phyloP scores from a whole-genome alignment of 2,888 invertebrate species.

The Euphydryas editha region DNA sequence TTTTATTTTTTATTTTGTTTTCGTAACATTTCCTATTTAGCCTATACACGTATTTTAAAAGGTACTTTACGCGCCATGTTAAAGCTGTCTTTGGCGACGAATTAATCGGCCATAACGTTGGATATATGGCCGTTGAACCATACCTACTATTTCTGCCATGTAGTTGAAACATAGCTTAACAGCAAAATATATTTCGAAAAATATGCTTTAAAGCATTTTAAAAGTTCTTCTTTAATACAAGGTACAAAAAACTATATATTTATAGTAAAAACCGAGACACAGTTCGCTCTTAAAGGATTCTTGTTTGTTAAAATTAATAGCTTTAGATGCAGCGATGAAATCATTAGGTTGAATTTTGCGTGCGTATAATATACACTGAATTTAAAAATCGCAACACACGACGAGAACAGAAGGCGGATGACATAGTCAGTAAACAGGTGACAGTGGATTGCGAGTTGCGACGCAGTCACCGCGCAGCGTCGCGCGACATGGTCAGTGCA shows the following conservation, averaged over 20 bases:
- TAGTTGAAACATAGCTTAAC: conserved; percentile 30
- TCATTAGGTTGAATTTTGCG: too few species aligned
- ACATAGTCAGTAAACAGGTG: not conserved
- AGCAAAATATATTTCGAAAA: conserved; percentile 11
- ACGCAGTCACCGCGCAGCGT: not conserved
- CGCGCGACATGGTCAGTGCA: not conserved
- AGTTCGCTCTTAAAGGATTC: not conserved
- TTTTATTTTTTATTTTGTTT: not conserved
- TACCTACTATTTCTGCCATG: conserved; percentile 43
- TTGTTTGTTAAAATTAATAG: too few species aligned
- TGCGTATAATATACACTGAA: too few species aligned
- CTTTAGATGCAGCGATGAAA: too few species aligned
- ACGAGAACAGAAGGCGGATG: not conserved
- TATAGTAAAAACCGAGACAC: not conserved
- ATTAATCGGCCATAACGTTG: conserved; percentile 51
- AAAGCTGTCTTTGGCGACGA: conserved; percentile 47
- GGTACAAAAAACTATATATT: not conserved
- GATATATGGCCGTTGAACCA: conserved; percentile 48
- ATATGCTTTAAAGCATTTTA: conserved; percentile 1
- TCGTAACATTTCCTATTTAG: not conserved
- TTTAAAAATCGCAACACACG: not conserved
- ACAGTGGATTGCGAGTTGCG: too few species aligned
- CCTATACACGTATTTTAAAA: conserved; percentile 38
- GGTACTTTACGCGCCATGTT: conserved; percentile 40
- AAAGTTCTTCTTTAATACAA: not conserved